These are phyloP conservation scores for Galleria mellonella DNA, from an alignment of 1,140 invertebrate genomes.

Conservation along the genomic window DNA sequence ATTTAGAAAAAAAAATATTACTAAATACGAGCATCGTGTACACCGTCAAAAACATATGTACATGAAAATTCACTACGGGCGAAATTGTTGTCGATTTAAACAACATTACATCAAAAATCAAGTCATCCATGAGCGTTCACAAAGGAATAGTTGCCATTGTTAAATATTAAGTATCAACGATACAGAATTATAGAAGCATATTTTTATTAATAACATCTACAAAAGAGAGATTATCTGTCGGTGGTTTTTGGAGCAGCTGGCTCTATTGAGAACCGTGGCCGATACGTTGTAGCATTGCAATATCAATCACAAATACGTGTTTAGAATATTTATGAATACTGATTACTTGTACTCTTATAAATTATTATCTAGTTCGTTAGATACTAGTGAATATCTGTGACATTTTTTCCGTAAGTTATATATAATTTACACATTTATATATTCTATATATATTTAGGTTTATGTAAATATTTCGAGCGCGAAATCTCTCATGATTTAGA, in stretches of 20 bases:
- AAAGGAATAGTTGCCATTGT: constrained; percentile 52
- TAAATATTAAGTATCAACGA: constrained; percentile 48
- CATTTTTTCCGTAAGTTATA: too few species aligned
- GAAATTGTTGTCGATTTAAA: constrained; percentile 6
- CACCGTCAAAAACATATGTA: too few species aligned
- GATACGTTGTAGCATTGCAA: constrained; percentile 6
- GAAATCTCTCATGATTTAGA: too few species aligned
- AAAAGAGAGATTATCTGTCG: constrained; percentile 65
- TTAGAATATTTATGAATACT: too few species aligned
- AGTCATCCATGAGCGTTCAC: constrained; percentile 56
- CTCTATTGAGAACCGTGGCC: constrained; percentile 19
- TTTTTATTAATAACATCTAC: constrained; percentile 70
- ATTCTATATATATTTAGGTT: too few species aligned
- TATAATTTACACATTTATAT: too few species aligned
- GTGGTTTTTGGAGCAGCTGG: constrained; percentile 58
- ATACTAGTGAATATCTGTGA: too few species aligned
- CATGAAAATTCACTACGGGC: constrained; percentile 4
- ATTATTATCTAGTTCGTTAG: too few species aligned
- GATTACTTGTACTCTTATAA: too few species aligned
- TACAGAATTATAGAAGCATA: constrained; percentile 59
- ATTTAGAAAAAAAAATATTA: background rate
- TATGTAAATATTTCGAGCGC: too few species aligned
- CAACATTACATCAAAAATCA: constrained; percentile 31
- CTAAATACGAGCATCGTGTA: background rate
- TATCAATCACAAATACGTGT: background rate